These are phyloP conservation scores for Fissipunctia ypsillon DNA, from an alignment of 2,888 invertebrate genomes.

Conservation along the genomic window DNA sequence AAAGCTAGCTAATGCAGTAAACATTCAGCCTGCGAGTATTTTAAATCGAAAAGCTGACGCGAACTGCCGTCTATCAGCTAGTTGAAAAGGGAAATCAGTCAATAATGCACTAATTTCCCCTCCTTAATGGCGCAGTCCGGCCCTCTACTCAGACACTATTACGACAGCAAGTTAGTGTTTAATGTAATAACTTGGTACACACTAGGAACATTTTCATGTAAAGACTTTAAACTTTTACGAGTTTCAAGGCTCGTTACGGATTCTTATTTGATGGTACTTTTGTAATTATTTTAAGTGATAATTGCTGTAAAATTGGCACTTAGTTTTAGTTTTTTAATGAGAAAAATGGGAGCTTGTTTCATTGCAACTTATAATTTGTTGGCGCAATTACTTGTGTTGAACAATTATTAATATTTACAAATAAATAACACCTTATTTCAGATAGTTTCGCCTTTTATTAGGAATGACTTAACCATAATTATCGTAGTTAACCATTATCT, in stretches of 20 bases:
- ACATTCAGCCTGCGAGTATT: conserved; percentile 76
- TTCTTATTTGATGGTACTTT: conserved; percentile 55
- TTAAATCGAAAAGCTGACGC: conserved; percentile 82
- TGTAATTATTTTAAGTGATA: conserved; percentile 59
- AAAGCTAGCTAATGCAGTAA: conserved; percentile 80
- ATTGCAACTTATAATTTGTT: conserved; percentile 26
- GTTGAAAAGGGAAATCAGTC: conserved; percentile 90
- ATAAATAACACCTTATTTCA: background rate
- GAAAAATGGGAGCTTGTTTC: conserved; percentile 23
- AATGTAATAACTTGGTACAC: conserved; percentile 76
- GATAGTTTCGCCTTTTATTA: background rate
- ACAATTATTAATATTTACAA: conserved; percentile 8
- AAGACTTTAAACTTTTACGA: conserved; percentile 64
- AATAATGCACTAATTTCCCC: conserved; percentile 91
- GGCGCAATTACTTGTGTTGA: conserved; percentile 12
- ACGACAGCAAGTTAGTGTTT: conserved; percentile 79
- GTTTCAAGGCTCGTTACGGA: conserved; percentile 59
- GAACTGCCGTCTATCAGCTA: conserved; percentile 84
- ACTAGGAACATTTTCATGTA: conserved; percentile 69
- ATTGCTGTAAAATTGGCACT: conserved; percentile 48
- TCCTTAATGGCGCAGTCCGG: conserved; percentile 86
- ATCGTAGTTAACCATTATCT: background rate
- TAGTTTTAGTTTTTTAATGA: conserved; percentile 45
- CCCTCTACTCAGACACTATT: conserved; percentile 81
- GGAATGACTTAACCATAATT: background rate